Evolutionary conservation across 2,888 invertebrate genomes (phyloP), one percentile per base, ranked within the genome.

Genomic region (Aleiodes leptofemur): DNA sequence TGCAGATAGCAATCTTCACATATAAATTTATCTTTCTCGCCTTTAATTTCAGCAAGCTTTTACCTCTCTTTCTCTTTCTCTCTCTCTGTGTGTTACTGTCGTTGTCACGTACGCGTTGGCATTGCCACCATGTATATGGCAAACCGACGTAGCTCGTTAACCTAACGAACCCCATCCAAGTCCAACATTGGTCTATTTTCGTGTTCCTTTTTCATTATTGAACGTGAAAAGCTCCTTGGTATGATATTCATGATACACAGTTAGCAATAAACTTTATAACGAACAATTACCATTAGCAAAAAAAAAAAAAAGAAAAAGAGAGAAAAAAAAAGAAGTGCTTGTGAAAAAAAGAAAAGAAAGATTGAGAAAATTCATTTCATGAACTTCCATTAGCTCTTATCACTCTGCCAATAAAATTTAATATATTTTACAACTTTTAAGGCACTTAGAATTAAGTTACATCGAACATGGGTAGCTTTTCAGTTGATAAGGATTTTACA

Each of bases 101-200:
- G 68, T 68, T 51, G 68, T 68, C 68, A 68, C 68, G 68, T 68
- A 68, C 68, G 31, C 23, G 48, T 64, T 43, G 64, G 48, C 64
- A 23, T 64, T 29, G 56, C 31, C 51, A 9, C 13, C 70, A 56
- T 55, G 70, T 53, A 16, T 70, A 56, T 70, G 16, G 56, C 31
- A 57, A 57, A 57, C 43, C 50, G 48, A 48, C 31, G 31, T 16
- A 50, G 23, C 73, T 73, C 73, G 73, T 73, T 73, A 73, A 69
- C 73, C 43, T 73, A 73, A 73, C 68, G 73, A 73, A 53, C 66
- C 66, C 64, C 64, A 13, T 38, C 61, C 23, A 43, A 43, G 7
- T 38, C 38, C 38, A 11, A 48, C 43, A 64, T 48, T 23, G 43
- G 43, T 43, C 43, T 43, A 43, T 43, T 43, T 43, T 43, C 43